These are phyloP conservation scores for Meriones psammophilus DNA, from an alignment of 2,797 vertebrate species.

Conservation along the genomic window DNA sequence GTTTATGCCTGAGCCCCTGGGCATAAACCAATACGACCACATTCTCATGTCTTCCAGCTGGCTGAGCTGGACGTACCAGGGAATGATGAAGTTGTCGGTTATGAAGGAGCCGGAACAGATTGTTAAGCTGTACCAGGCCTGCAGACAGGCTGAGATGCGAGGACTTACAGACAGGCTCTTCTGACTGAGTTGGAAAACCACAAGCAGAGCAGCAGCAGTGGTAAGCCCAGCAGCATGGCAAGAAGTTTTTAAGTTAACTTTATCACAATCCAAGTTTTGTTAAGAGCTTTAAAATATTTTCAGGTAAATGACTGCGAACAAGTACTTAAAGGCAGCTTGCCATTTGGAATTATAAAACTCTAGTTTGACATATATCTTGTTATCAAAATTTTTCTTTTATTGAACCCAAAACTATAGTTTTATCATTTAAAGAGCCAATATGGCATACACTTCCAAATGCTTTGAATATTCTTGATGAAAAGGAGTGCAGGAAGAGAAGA, in stretches of 20 bases:
- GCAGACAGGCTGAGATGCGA: conserved; percentile 83
- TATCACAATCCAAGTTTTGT: conserved; percentile 67
- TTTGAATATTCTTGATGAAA: conserved; percentile 69
- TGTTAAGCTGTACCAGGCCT: conserved; percentile 94
- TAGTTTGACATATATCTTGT: conserved; percentile 86
- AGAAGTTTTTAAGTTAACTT: conserved; percentile 90
- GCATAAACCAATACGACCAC: conserved; percentile 96
- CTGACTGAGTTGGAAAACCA: conserved; percentile 95
- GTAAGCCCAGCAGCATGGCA: conserved; percentile 94
- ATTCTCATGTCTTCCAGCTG: conserved; percentile 99
- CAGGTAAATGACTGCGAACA: conserved; percentile 66
- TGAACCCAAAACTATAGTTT: conserved; percentile 68
- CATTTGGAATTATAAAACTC: conserved; percentile 86
- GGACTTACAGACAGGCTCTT: conserved; percentile 95
- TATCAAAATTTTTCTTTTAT: conserved; percentile 79
- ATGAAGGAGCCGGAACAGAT: conserved; percentile 99
- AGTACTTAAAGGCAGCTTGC: conserved; percentile 87
- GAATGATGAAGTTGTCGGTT: conserved; percentile 96
- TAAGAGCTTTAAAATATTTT: conserved; percentile 80
- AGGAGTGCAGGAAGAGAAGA: conserved; percentile 35
- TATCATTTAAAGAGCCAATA: conserved; percentile 74
- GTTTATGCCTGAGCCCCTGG: no score
- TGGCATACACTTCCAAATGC: conserved; percentile 53
- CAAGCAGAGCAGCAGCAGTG: conserved; percentile 97
- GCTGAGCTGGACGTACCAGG: conserved; percentile 98